Percentiles rank a stretch among this genome's conserved stretches.
Conservation (phyloP, 1,140 invertebrate genomes). For the Drosophila guanche region DNA sequence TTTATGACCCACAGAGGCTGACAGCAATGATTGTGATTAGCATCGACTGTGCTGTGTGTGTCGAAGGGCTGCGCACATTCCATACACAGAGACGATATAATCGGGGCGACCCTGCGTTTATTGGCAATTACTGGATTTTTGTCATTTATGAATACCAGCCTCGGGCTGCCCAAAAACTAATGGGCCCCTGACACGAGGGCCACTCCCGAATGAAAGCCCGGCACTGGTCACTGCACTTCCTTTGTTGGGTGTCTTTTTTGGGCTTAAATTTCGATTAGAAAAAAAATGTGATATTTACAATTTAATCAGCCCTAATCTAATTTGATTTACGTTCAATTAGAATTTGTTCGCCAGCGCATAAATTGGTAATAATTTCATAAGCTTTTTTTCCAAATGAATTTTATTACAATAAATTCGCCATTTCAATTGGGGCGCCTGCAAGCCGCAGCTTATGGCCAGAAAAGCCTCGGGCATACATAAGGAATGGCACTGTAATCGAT, state of each 20-base stretch:
- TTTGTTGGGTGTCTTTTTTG: conserved; percentile 2
- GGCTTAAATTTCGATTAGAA: too few species aligned
- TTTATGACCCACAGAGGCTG: conserved; percentile 54
- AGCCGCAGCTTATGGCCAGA: too few species aligned
- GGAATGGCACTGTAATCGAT: neutral
- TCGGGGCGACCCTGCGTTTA: conserved; percentile 34
- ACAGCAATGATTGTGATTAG: conserved; percentile 47
- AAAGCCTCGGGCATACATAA: conserved; percentile 17
- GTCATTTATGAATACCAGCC: conserved; percentile 20
- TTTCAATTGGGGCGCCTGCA: too few species aligned
- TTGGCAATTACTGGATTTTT: conserved; percentile 69
- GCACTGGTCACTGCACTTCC: neutral
- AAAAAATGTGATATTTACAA: neutral
- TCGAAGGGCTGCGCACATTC: too few species aligned
- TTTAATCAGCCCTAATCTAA: conserved; percentile 11
- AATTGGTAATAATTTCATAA: conserved; percentile 14
- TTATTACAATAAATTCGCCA: conserved; percentile 3
- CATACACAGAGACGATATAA: conserved; percentile 3
- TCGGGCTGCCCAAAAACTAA: conserved; percentile 34
- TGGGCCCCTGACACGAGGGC: conserved; percentile 25
- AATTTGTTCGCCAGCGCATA: conserved; percentile 3
- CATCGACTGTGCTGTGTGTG: conserved; percentile 12
- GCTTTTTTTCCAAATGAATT: conserved; percentile 7
- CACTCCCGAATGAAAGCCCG: too few species aligned
- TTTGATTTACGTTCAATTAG: conserved; percentile 46